Percentiles rank a stretch among this genome's conserved stretches.
Evolutionary conservation across 2,113 vertebrate genomes (phyloP).

Genomic region (Pygoscelis adeliae): DNA sequence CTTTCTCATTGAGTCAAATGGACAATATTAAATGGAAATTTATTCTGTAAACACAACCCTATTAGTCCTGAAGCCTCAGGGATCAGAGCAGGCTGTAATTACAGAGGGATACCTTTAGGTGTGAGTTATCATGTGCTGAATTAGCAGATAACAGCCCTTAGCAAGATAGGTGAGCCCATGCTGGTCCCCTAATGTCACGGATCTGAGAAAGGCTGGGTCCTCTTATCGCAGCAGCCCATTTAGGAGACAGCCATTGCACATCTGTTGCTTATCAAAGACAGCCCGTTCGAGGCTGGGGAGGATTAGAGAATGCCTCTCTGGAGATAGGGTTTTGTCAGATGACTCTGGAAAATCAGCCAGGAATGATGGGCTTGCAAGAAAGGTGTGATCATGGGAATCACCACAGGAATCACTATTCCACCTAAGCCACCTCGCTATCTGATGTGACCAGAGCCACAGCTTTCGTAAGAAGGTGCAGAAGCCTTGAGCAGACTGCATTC

Average conservation of each 20-base stretch:
- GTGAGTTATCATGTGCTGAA: not conserved
- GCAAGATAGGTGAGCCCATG: not conserved
- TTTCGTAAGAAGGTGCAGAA: not conserved
- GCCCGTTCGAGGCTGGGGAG: not conserved
- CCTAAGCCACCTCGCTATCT: not conserved
- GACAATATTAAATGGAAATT: not conserved
- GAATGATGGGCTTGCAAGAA: not conserved
- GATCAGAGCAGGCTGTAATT: not conserved
- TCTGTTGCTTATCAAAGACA: not conserved
- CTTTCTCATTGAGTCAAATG: not conserved
- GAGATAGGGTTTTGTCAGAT: not conserved
- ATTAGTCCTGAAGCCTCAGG: not conserved
- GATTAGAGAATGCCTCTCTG: not conserved
- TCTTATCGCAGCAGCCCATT: not conserved
- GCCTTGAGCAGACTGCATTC: not conserved
- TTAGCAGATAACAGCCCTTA: not conserved
- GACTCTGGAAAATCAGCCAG: not conserved
- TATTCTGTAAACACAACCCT: not conserved
- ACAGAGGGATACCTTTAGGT: not conserved
- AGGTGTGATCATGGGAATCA: not conserved
- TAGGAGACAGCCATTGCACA: not conserved
- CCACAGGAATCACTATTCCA: not conserved
- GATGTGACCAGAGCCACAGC: not conserved
- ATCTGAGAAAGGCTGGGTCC: not conserved
- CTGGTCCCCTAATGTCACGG: accelerated